Conservation (phyloP, 1,140 invertebrate species). For the Tetragnatha versicolor region DNA sequence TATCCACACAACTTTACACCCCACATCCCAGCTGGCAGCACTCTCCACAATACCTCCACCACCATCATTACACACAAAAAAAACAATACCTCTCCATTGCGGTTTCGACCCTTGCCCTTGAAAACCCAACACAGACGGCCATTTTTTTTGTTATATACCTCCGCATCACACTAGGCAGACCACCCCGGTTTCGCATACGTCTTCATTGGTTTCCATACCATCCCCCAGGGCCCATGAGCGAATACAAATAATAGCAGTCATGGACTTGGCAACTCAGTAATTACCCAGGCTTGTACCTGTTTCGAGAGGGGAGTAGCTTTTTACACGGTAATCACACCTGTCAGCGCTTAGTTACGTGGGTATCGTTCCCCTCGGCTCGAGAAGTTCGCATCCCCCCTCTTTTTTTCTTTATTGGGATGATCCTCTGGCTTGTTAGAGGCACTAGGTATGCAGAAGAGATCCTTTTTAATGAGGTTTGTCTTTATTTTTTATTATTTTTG, state of each 20-base stretch:
- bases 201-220: slow-evolving; percentile 47
- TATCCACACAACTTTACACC: no score
- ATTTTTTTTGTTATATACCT: slow-evolving; percentile 9
- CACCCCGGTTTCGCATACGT: slow-evolving; percentile 46
- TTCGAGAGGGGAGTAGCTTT: slow-evolving; percentile 27
- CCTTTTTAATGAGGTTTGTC: background rate
- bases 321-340: slow-evolving; percentile 55
- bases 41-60: background rate
- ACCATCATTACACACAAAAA: slow-evolving; percentile 10
- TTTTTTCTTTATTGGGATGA: background rate
- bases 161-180: slow-evolving; percentile 30
- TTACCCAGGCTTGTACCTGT: slow-evolving; percentile 40
- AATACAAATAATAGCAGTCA: slow-evolving; percentile 51
- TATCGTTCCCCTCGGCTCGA: background rate
- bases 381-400: background rate
- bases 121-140: background rate
- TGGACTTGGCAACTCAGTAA: slow-evolving; percentile 38
- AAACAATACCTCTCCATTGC: slow-evolving; percentile 19
- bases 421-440: background rate
- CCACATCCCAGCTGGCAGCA: no score
- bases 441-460: background rate
- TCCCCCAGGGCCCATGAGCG: background rate
- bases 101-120: slow-evolving; percentile 47
- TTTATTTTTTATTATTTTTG: background rate
- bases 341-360: slow-evolving; percentile 47